Percentiles rank a stretch among this genome's conserved stretches.
These are phyloP conservation scores for Carapus acus DNA, from an alignment of 2,797 vertebrate species.

Conservation along the genomic window DNA sequence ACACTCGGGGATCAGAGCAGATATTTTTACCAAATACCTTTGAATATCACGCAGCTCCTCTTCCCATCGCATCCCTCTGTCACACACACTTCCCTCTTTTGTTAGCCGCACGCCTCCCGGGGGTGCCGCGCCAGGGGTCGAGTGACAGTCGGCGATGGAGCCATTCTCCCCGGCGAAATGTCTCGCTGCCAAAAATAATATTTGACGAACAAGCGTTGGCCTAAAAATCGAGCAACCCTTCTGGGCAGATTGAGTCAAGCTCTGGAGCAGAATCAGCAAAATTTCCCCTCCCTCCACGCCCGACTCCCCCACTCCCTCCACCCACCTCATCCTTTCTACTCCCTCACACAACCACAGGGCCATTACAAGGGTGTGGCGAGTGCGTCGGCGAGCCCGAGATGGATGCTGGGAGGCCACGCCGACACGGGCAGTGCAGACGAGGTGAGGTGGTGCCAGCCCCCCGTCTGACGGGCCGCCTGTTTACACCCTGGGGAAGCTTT, in stretches of 20 bases:
- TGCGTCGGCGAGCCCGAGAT: constrained; percentile 49
- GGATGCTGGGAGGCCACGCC: constrained; percentile 48
- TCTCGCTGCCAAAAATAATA: constrained; percentile 62
- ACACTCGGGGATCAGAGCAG: no score
- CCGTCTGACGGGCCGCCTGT: no score
- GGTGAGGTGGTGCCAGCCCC: background rate
- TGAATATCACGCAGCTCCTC: no score
- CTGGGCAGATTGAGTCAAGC: constrained; percentile 61
- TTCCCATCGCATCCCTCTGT: constrained; percentile 7
- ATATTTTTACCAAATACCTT: no score
- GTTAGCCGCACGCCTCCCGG: constrained; percentile 21
- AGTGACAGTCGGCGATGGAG: constrained; percentile 18
- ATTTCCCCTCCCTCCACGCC: no score
- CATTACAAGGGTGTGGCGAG: constrained; percentile 61
- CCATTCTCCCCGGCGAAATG: constrained; percentile 40
- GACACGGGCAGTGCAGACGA: constrained; percentile 17
- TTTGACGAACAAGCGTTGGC: constrained; percentile 59
- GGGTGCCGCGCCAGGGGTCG: constrained; percentile 21
- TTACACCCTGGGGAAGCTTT: no score
- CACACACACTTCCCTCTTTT: constrained; percentile 14
- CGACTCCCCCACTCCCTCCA: no score
- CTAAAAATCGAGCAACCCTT: constrained; percentile 54
- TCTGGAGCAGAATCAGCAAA: constrained; percentile 57
- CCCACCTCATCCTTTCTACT: constrained; percentile 64
- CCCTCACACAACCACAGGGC: constrained; percentile 65